These are phyloP conservation scores for Hydractinia symbiolongicarpus DNA, from an alignment of 30 jellyfish, hydroid and myxozoan genomes.

Conservation along the genomic window DNA sequence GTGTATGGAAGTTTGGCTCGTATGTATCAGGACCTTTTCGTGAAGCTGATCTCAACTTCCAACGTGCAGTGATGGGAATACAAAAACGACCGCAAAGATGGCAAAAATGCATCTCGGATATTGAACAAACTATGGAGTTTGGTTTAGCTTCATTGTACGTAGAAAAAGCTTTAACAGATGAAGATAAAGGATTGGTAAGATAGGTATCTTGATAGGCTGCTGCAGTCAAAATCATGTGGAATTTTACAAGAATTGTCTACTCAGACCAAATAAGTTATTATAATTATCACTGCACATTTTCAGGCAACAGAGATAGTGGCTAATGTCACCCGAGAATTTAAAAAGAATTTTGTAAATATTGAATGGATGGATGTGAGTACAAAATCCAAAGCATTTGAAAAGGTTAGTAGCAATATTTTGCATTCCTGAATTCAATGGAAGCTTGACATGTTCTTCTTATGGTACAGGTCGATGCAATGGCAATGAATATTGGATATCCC, in stretches of 20 bases:
- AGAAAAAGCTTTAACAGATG: constrained; percentile 45
- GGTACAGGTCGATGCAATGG: constrained; percentile 16
- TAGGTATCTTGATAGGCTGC: background rate
- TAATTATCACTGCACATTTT: background rate
- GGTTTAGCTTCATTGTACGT: constrained; percentile 68
- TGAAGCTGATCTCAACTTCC: constrained; percentile 31
- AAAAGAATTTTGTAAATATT: constrained; percentile 11
- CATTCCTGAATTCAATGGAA: background rate
- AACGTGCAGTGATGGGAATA: constrained; percentile 29
- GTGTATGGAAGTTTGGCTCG: constrained; percentile 35
- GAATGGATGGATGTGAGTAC: constrained; percentile 33
- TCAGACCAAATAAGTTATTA: background rate
- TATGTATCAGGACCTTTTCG: constrained; percentile 23
- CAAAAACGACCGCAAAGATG: constrained; percentile 55
- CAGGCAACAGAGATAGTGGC: constrained; percentile 26
- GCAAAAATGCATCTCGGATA: constrained; percentile 57
- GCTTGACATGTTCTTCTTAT: background rate
- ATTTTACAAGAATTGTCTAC: background rate
- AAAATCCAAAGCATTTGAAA: constrained; percentile 27
- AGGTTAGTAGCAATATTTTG: constrained; percentile 9
- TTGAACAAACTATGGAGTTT: constrained; percentile 67
- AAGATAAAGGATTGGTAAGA: constrained; percentile 49
- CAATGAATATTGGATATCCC: constrained; percentile 27
- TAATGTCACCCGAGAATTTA: constrained; percentile 13
- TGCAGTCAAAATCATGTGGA: background rate